Evolutionary conservation across 2,888 invertebrate species (phyloP).

Genomic region (Spodoptera littoralis): DNA sequence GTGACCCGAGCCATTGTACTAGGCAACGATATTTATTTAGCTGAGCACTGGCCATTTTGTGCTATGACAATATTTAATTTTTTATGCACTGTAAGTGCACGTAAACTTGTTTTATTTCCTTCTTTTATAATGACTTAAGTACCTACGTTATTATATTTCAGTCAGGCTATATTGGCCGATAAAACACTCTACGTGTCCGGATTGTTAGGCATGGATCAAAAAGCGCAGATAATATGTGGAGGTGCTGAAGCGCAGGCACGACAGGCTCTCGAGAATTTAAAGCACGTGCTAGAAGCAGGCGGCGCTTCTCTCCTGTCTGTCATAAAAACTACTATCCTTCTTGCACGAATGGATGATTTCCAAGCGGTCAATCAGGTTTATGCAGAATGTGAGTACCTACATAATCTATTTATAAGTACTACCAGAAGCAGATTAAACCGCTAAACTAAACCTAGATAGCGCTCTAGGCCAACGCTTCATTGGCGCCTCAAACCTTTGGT

Average conservation of each 20-base stretch:
- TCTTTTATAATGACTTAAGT: no score
- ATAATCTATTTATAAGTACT: no score
- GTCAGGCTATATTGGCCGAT: constrained; percentile 95
- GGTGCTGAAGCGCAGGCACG: constrained; percentile 93
- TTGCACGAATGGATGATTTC: constrained; percentile 95
- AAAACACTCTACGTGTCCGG: constrained; percentile 96
- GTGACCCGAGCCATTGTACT: no score
- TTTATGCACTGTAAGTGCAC: no score
- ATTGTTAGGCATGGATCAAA: constrained; percentile 93
- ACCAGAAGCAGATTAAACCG: no score
- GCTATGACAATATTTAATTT: no score
- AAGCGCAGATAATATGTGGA: constrained; percentile 92
- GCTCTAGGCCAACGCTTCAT: no score
- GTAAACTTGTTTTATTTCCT: no score
- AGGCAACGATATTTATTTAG: no score
- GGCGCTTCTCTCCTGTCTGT: constrained; percentile 92
- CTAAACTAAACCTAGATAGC: no score
- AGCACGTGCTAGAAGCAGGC: constrained; percentile 92
- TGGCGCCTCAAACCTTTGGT: no score
- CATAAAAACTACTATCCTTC: constrained; percentile 95
- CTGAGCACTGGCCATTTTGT: no score
- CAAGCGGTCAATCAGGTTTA: constrained; percentile 94
- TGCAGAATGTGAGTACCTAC: constrained; percentile 91
- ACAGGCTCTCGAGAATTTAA: constrained; percentile 93
- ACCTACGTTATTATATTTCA: constrained; percentile 67